phyloP scores from a whole-genome alignment of 2,113 vertebrate genomes.

The Probosciger aterrimus region DNA sequence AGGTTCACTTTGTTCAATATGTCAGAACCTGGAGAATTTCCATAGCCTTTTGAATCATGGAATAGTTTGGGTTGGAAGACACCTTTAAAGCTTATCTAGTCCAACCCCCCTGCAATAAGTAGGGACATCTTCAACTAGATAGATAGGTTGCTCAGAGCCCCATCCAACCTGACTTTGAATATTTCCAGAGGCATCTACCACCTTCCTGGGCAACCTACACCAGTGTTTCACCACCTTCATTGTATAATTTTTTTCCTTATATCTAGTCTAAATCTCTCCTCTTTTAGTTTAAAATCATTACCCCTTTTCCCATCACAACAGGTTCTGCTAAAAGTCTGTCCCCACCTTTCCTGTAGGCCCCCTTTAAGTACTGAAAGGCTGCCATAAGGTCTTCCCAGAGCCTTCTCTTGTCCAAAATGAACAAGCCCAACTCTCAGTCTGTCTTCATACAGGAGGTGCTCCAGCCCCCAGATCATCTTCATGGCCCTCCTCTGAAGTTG shows the following conservation, averaged over 20 bases:
- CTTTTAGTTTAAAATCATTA: not conserved
- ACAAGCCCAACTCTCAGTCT: not conserved
- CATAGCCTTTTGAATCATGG: not conserved
- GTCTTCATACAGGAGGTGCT: not conserved
- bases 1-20: not conserved
- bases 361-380: not conserved
- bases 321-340: not conserved
- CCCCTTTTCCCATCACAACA: not conserved
- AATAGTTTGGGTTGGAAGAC: not conserved
- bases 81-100: not conserved
- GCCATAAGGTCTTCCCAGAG: not conserved
- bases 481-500: fast-evolving
- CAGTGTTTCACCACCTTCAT: not conserved
- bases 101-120: not conserved
- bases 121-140: not conserved
- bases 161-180: not conserved
- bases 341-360: not conserved
- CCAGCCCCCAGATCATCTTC: too few species aligned
- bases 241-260: not conserved
- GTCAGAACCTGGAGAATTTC: not conserved
- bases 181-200: not conserved
- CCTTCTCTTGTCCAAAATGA: not conserved
- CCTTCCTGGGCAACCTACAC: not conserved
- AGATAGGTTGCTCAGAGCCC: not conserved
- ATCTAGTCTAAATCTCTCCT: not conserved